Conservation (phyloP, 2,888 invertebrate genomes). For the Tipula lateralis region DNA sequence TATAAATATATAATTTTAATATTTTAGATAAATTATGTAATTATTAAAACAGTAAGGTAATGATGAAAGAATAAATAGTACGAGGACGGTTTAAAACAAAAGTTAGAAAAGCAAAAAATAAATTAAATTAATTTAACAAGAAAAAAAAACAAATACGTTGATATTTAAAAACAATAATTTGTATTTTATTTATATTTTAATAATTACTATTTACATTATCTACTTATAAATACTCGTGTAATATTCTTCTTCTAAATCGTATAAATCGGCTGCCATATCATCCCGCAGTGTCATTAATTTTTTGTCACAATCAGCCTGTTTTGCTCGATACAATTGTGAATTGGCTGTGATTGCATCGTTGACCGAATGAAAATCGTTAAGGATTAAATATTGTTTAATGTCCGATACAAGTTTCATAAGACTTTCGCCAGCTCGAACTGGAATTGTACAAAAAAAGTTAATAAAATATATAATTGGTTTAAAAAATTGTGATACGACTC, state of each 20-base stretch:
- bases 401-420: constrained; percentile 95
- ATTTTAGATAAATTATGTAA: constrained; percentile 29
- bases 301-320: constrained; percentile 89
- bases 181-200: background rate
- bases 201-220: constrained; percentile 29
- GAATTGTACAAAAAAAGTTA: background rate
- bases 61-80: background rate
- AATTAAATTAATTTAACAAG: background rate
- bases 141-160: constrained; percentile 20
- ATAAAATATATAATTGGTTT: no score
- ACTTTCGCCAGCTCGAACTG: constrained; percentile 91
- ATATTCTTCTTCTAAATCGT: constrained; percentile 50
- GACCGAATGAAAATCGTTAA: constrained; percentile 97
- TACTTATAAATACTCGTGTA: constrained; percentile 50
- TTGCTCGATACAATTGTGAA: constrained; percentile 80
- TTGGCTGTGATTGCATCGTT: constrained; percentile 96
- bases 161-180: background rate
- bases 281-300: constrained; percentile 87
- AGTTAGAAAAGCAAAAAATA: background rate
- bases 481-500: no score
- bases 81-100: no score
- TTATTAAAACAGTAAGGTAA: background rate
- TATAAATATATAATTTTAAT: constrained; percentile 2
- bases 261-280: constrained; percentile 85
- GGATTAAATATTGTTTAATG: constrained; percentile 94